phyloP scores from a whole-genome alignment of 2,888 invertebrate genomes.

The Adelphocoris suturalis region DNA sequence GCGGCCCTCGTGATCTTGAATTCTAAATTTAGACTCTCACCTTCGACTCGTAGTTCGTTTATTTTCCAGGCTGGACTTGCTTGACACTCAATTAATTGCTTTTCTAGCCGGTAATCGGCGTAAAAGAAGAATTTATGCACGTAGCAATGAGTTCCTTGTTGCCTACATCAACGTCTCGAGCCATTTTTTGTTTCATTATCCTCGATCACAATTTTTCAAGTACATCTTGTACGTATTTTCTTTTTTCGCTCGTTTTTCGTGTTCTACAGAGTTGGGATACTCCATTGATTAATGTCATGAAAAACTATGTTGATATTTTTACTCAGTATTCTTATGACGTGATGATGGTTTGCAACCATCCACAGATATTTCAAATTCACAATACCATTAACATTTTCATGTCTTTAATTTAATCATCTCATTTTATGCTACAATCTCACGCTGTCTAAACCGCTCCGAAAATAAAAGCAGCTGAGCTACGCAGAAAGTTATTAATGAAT shows the following conservation, averaged over 20 bases:
- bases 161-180: slow-evolving; percentile 12
- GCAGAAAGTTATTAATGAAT: too few species aligned
- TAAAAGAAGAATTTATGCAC: neutral
- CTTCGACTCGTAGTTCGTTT: slow-evolving; percentile 33
- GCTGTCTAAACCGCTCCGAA: too few species aligned
- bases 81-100: slow-evolving; percentile 14
- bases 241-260: neutral
- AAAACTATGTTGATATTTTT: too few species aligned
- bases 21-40: slow-evolving; percentile 59
- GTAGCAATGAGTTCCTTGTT: neutral
- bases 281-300: too few species aligned
- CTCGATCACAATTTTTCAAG: neutral
- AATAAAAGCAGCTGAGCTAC: too few species aligned
- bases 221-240: too few species aligned
- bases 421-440: too few species aligned
- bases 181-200: neutral
- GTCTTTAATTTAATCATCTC: too few species aligned
- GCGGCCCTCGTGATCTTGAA: slow-evolving; percentile 52
- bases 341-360: too few species aligned
- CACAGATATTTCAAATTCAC: too few species aligned
- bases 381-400: too few species aligned
- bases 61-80: slow-evolving; percentile 1
- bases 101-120: neutral
- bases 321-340: too few species aligned
- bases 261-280: neutral